phyloP scores from a whole-genome alignment of 92 coral and sea anemone species.

The Chrysogorgia sp. region DNA sequence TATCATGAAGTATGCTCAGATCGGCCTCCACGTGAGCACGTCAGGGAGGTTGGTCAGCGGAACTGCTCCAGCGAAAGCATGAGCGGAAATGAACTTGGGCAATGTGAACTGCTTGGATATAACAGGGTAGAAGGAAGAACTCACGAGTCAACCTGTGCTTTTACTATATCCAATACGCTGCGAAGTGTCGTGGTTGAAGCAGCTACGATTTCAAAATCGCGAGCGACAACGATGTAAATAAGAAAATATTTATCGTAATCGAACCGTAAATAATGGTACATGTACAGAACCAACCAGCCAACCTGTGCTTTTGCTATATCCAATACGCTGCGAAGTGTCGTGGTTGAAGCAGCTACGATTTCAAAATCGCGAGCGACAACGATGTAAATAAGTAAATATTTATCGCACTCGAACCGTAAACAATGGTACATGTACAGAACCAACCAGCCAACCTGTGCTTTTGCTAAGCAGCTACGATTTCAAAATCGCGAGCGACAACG shows the following conservation, averaged over 20 bases:
- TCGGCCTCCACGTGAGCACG: not conserved
- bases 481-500: not conserved
- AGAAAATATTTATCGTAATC: too few relatives aligned
- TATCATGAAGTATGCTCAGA: conserved; percentile 5
- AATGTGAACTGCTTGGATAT: not conserved
- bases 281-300: conserved; percentile 2
- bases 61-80: not conserved
- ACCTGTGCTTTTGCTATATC: conserved; percentile 9
- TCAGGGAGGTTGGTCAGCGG: not conserved
- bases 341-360: not conserved
- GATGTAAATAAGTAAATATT: not conserved
- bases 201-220: not conserved
- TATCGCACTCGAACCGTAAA: too few relatives aligned
- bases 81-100: conserved; percentile 5
- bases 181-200: not conserved
- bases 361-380: not conserved
- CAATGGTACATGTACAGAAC: too few relatives aligned
- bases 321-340: conserved; percentile 7
- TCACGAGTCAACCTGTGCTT: not conserved
- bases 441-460: not conserved
- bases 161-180: conserved; percentile 16
- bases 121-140: conserved; percentile 8
- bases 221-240: not conserved
- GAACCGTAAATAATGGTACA: too few relatives aligned
- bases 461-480: not conserved